Evolutionary conservation across 2,797 vertebrate genomes (phyloP), one percentile per base, ranked within the genome.

Genomic region (Danio albolineatus): DNA sequence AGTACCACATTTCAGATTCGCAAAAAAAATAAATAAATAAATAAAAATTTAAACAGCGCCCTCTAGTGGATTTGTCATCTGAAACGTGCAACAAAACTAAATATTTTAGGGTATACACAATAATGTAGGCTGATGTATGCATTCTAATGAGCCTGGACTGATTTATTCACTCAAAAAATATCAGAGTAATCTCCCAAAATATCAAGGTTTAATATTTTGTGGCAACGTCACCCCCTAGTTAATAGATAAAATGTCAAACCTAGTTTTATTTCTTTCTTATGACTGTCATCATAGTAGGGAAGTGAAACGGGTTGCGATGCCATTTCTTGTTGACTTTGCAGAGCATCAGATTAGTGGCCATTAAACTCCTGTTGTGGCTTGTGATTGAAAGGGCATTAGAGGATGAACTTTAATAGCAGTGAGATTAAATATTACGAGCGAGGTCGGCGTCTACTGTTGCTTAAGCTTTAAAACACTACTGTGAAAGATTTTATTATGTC

Each of bases 401-500:
- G 60, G 48, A 49, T 59, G 44, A 19, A 16, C 49, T 61, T 59
- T n/a, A 10, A 59, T 14, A 44, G 44, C 8, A 70, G 13, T n/a
- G 43, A 64, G 46, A 39, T 53, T 65, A 62, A 57, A 67, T 16
- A 64, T 19, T 12, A 36, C 57, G 75, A 39, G 62, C 53, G 36
- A 51, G 44, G 36, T 61, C 44, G 6, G 53, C 8, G 44, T 71
- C 57, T 62, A 28, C 36, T 79, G 72, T 80, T 69, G 53, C 77
- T 78, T 19, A 78, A 78, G 78, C 78, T 78, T 72, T 70, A 65
- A 28, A 80, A 73, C 49, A 83, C 78, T 78, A 78, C 70, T 82
- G 84, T 75, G 72, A 85, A 71, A 61, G 8, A 72, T 60, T 66
- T 44, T 62, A 44, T 72, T 65, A n/a, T 9, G 10, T 38, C 54